Evolutionary conservation across 1,140 invertebrate species (phyloP), one percentile per base, ranked within the genome.

Genomic region (Aphis craccivora): DNA sequence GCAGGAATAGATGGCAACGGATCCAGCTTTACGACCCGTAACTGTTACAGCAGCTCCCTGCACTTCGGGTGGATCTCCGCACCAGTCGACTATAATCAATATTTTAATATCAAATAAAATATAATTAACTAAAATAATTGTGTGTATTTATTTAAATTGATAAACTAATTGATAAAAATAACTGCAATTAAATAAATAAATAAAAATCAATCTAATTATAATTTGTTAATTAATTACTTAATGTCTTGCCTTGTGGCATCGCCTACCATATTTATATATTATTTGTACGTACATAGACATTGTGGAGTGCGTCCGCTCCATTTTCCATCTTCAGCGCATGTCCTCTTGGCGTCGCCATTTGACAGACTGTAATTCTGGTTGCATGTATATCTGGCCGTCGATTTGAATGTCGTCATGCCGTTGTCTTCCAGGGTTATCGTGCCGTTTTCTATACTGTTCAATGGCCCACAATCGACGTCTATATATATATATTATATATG

Each of bases 281-380:
- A 45, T 30, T 20, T 87, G 14, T 48, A 95, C 95, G 95, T 95
- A 97, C 96, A 97, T 43, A 98, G 95, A 95, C 98, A 98, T 94
- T 97, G 96, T 0, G 98, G 97, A 48, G 97, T 96, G 94, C 97
- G 96, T 14, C 97, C 97, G 91, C 96, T 97, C 98, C 98, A 99
- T 81, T 96, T 95, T 45, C 97, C 98, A 88, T 97, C 96, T 76
- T 97, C 96, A 1, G 96, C 96, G 95, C 99, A 99, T 40, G 95
- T 96, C n/a, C 98, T 95, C 94, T 96, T 96, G 2, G 91, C 48
- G 48, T 96, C 96, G 45, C 97, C 96, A 4, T 98, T 98, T 35
- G 97, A 96, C 1, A 99, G 95, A 1, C 97, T 98, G 95, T 98
- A 98, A 95, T 99, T 98, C 94, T 97, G 97, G 93, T 97, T 96